Percentiles rank a stretch among this genome's conserved stretches.
Evolutionary conservation across 2,113 vertebrate species (phyloP).

Genomic region (Delphinus delphis): DNA sequence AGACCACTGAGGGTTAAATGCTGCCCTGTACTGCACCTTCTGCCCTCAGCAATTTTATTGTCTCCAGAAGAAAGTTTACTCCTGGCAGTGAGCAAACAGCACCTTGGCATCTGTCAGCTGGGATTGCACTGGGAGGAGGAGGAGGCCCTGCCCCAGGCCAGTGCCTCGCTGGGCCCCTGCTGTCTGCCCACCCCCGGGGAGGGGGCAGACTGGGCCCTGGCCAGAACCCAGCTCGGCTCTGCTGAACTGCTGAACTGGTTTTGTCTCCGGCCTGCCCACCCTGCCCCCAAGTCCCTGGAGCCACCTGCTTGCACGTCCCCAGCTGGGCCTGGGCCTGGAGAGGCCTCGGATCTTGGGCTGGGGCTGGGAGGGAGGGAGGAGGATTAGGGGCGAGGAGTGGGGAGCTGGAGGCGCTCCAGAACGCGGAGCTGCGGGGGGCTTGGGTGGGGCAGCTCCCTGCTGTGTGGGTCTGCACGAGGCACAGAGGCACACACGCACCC

Average conservation of each 20-base stretch:
- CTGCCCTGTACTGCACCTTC: background rate
- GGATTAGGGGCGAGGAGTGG: background rate
- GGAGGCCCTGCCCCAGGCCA: background rate
- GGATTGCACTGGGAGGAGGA: background rate
- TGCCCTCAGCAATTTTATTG: constrained; percentile 60
- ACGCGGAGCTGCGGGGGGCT: background rate
- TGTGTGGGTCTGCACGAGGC: background rate
- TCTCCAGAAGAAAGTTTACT: constrained; percentile 67
- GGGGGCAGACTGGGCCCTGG: background rate
- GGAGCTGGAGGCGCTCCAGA: background rate
- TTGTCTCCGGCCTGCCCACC: background rate
- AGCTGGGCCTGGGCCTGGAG: background rate
- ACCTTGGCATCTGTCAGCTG: constrained; percentile 60
- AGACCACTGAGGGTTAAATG: constrained; percentile 53
- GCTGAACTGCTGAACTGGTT: constrained; percentile 64
- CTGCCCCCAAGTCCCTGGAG: background rate
- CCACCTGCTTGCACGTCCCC: background rate
- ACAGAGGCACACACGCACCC: background rate
- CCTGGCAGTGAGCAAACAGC: constrained; percentile 64
- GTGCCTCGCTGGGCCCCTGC: background rate
- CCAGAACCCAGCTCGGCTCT: constrained; percentile 15
- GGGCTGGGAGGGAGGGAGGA: no score
- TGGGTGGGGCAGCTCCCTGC: background rate
- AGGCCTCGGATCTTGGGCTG: background rate
- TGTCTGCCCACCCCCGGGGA: background rate